phyloP scores from a whole-genome alignment of 2,888 invertebrate species.

The Pseudanteris insignis region DNA sequence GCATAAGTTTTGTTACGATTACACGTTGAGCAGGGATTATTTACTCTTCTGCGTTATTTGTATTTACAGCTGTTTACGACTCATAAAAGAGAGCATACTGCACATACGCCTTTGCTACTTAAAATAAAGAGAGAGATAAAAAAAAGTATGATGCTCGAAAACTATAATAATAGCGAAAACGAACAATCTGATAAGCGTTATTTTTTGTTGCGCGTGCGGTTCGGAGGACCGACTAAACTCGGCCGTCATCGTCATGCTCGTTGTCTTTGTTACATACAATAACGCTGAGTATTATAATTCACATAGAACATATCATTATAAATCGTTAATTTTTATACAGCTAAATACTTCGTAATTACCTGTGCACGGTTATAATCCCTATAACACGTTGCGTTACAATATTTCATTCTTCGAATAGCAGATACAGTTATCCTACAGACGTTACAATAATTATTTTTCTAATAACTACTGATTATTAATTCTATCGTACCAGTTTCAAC shows the following conservation, averaged over 20 bases:
- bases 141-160: slow-evolving; percentile 11
- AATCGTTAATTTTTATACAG: slow-evolving; percentile 43
- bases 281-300: slow-evolving; percentile 30
- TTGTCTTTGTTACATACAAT: slow-evolving; percentile 45
- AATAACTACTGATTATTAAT: slow-evolving; percentile 31
- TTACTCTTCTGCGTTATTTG: slow-evolving; percentile 27
- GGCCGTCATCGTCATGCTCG: slow-evolving; percentile 50
- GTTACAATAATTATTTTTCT: slow-evolving; percentile 33
- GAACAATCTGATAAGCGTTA: background rate
- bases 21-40: slow-evolving; percentile 34
- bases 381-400: slow-evolving; percentile 34
- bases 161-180: no score
- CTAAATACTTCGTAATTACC: slow-evolving; percentile 37
- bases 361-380: slow-evolving; percentile 34
- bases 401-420: slow-evolving; percentile 37
- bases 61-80: slow-evolving; percentile 12
- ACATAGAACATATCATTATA: slow-evolving; percentile 53
- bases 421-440: slow-evolving; percentile 37
- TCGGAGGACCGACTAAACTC: slow-evolving; percentile 22
- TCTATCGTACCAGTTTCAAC: slow-evolving; percentile 28
- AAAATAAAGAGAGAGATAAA: no score
- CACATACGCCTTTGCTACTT: slow-evolving; percentile 3
- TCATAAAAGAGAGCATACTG: slow-evolving; percentile 29
- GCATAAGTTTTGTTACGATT: slow-evolving; percentile 32
- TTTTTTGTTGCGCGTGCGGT: slow-evolving; percentile 3